These are phyloP conservation scores for Heterohyrax brucei DNA, from an alignment of 2,797 vertebrate species.

Conservation along the genomic window DNA sequence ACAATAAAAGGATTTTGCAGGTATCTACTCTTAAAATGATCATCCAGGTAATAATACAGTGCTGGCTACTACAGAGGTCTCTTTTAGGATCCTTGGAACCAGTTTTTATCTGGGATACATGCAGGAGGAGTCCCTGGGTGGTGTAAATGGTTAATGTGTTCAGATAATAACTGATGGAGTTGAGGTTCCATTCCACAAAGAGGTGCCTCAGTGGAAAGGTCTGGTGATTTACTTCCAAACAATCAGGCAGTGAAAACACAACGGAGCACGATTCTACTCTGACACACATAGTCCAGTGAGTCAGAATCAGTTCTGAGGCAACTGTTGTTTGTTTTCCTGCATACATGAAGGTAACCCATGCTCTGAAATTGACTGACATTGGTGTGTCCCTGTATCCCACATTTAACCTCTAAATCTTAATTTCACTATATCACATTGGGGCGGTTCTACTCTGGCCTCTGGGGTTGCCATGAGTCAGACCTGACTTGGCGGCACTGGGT, in stretches of 20 bases:
- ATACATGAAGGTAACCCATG: background rate
- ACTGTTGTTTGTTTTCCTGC: background rate
- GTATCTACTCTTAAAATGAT: constrained; percentile 17
- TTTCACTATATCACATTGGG: background rate
- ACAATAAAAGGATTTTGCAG: background rate
- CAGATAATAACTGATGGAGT: background rate
- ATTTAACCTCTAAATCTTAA: constrained; percentile 15
- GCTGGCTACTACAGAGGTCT: background rate
- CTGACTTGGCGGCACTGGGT: too few relatives aligned
- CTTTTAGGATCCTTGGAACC: background rate
- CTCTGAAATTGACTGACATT: constrained; percentile 39
- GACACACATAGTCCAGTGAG: background rate
- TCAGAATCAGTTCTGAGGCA: background rate
- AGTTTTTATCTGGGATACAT: background rate
- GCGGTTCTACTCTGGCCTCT: too few relatives aligned
- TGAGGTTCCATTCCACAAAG: background rate
- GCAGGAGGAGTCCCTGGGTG: background rate
- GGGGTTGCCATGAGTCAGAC: too few relatives aligned
- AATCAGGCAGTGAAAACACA: background rate
- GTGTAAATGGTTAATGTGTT: background rate
- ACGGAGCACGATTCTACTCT: background rate
- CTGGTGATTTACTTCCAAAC: background rate
- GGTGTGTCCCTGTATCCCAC: background rate
- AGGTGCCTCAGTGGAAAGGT: background rate
- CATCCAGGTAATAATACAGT: background rate